Base-by-base conservation (phyloP, 2,113 vertebrate species). In the Lipotes vexillifer region DNA sequence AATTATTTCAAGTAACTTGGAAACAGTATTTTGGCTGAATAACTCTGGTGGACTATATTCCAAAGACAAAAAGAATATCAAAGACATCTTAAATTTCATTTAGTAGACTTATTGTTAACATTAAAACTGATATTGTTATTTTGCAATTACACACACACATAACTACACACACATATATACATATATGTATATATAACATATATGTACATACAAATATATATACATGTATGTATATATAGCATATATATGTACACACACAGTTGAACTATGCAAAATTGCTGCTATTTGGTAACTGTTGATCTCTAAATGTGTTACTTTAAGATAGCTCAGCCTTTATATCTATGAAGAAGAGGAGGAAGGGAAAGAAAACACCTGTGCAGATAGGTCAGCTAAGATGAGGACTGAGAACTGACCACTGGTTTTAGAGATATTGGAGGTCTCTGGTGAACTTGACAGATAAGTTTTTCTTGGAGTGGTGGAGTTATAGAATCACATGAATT, bases 1-100 rank as follows among this genome's bases (percentile, higher is more conserved):
- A 85, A 80, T 94, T 92, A 92, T 68, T 88, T 94, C 46, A 88
- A 94, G 31, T 83, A 87, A 77, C 41, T 96, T 68, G 89, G 46
- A 80, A 92, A 92, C 15, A 57, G 38, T 78, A 71, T 91, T 91
- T 75, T 92, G 33, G 72, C n/a, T 69, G 66, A 65, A 31, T 55
- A 36, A 80, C 2, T 21, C 63, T 69, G 72, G 6, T 80, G 31
- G 15, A 20, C 38, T 90, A 31, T n/a, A 90, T 77, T 11, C 59
- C 38, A 89, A 93, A 90, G 93, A 55, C 38, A 81, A 86, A 90
- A 96, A 96, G 33, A 66, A 75, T 9, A 65, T 74, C 72, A 81
- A 92, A 81, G 25, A 75, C 18, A 93, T 69, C 7, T 86, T 93
- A 88, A 65, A 96, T 71, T 59, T 92, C 20, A 52, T 78, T 84